Base-by-base conservation (phyloP, 2,113 vertebrate genomes). In the Paracanthobrama guichenoti region DNA sequence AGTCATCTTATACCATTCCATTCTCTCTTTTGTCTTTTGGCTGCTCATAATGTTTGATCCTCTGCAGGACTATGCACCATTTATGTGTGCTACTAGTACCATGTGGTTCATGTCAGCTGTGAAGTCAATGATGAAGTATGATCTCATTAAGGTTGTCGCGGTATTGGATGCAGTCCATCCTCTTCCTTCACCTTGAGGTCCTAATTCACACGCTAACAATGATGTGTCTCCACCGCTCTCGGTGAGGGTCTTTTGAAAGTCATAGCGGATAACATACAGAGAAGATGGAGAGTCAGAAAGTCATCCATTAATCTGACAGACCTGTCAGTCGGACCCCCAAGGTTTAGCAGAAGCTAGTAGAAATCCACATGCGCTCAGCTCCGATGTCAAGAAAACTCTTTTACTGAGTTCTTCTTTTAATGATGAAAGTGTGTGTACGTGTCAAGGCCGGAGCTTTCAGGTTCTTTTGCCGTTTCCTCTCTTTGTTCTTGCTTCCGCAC, bases 361-460 rank as follows among this genome's bases (percentile, higher is more conserved):
- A 53, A 78, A 84, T 84, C 62, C 74, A 53, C 42, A 81, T 31
- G 62, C 44, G 13, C 46, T 81, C 79, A 8, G 80, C 66, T 42
- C 14, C 2, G 28, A 57, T 71, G 80, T 82, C 66, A 57, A 57
- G 22, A 69, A 81, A 14, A 42, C 64, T 31, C 66, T 81, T 81
- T 81, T 69, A 53, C 79, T 24, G 44, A 55, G 6, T 66, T 72
- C 55, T 79, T 14, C 76, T 85, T 39, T 75, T 85, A 80, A 85
- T 80, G 84, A 73, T 53, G 79, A 75, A 81, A 85, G 78, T 24
- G 55, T 42, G 46, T 64, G 66, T 69, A 82, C 13, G 31, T 82
- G 69, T 66, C 48, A 59, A 11, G 83, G 83, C 76, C 24, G 16
- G 55, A 13, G 46, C 79, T 74, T 74, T 81, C 57, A 55, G 72